Percentiles rank a stretch among this genome's conserved stretches.
Evolutionary conservation across 2,113 vertebrate genomes (phyloP).

Genomic region (Nanorana parkeri): DNA sequence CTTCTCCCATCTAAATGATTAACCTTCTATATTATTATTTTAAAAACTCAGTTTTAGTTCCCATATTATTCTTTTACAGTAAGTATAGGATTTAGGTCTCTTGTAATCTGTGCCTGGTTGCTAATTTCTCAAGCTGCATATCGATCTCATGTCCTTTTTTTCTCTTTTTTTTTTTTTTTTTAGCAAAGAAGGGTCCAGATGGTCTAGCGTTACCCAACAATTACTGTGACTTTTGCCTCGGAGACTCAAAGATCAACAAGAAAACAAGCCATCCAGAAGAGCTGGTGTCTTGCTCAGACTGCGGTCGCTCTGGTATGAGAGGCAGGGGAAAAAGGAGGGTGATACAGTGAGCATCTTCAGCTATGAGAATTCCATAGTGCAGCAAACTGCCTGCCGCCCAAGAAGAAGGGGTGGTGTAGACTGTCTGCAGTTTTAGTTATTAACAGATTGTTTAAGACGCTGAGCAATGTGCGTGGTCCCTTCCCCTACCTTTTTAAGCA

Average conservation of each 20-base stretch:
- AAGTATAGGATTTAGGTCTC: not conserved
- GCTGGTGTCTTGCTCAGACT: slow-evolving; percentile 95
- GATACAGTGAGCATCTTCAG: slow-evolving; percentile 24
- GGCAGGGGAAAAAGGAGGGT: slow-evolving; percentile 19
- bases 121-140: not conserved
- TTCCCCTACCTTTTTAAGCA: not conserved
- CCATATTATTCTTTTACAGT: too few relatives aligned
- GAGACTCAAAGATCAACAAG: slow-evolving; percentile 94
- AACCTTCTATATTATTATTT: too few relatives aligned
- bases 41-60: too few relatives aligned
- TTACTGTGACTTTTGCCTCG: slow-evolving; percentile 96
- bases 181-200: slow-evolving; percentile 93
- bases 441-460: not conserved
- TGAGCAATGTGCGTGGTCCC: not conserved
- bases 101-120: not conserved
- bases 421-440: slow-evolving; percentile 13
- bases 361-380: slow-evolving; percentile 4
- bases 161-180: not conserved
- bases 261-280: slow-evolving; percentile 93
- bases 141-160: not conserved
- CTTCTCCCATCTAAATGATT: too few relatives aligned
- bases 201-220: slow-evolving; percentile 92
- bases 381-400: slow-evolving; percentile 20
- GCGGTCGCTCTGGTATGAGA: slow-evolving; percentile 87
- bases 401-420: slow-evolving; percentile 16